phyloP scores from a whole-genome alignment of 1,140 invertebrate genomes.

The Drosophila sp. region DNA sequence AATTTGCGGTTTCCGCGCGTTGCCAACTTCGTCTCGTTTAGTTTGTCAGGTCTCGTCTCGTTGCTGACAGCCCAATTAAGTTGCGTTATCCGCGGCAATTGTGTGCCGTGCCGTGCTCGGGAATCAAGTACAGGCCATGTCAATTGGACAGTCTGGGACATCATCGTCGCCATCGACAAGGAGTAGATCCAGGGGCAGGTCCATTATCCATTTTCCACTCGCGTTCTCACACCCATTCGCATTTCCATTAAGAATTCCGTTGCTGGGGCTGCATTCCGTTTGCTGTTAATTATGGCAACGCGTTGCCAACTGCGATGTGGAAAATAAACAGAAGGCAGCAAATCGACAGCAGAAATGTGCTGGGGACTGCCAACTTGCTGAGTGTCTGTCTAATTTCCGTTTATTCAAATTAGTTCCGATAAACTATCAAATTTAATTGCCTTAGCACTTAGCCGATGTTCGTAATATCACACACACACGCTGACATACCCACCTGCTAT shows the following conservation, averaged over 20 bases:
- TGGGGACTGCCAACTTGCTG: slow-evolving; percentile 22
- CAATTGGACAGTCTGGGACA: slow-evolving; percentile 15
- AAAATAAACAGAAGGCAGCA: not conserved
- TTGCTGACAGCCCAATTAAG: slow-evolving; percentile 57
- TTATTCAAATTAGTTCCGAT: slow-evolving; percentile 75
- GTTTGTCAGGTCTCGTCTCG: not conserved
- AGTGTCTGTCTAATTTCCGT: slow-evolving; percentile 65
- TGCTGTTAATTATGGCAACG: slow-evolving; percentile 32
- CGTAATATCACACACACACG: slow-evolving; percentile 13
- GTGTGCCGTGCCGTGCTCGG: slow-evolving; percentile 7
- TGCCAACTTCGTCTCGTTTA: not conserved
- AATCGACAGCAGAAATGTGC: not conserved
- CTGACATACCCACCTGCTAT: slow-evolving; percentile 27
- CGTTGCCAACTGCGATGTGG: slow-evolving; percentile 19
- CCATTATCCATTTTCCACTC: slow-evolving; percentile 19
- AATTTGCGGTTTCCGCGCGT: slow-evolving; percentile 31
- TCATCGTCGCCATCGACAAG: slow-evolving; percentile 9
- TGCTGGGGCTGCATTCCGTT: slow-evolving; percentile 17
- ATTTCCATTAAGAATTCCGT: slow-evolving; percentile 25
- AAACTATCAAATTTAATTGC: slow-evolving; percentile 77
- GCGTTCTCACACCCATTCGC: not conserved
- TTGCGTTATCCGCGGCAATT: slow-evolving; percentile 32
- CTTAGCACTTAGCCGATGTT: slow-evolving; percentile 62
- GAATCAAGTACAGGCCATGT: slow-evolving; percentile 12
- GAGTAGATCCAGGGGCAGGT: not conserved